phyloP scores from a whole-genome alignment of 2,113 vertebrate genomes.

The Petaurus breviceps region DNA sequence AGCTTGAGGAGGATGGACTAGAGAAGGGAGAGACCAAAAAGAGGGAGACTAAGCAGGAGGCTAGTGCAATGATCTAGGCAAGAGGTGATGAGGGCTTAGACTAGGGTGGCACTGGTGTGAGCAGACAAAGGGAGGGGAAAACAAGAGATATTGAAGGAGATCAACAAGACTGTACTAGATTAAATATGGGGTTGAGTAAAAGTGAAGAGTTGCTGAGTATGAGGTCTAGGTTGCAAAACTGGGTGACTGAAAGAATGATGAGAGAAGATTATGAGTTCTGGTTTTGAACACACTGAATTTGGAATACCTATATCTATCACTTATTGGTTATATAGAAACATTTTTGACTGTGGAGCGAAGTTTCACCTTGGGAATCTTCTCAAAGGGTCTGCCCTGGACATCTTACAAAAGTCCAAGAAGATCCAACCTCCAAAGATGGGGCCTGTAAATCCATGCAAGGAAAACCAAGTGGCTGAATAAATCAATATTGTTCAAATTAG shows the following conservation, averaged over 20 bases:
- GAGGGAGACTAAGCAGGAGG: background rate
- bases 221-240: background rate
- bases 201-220: background rate
- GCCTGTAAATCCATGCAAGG: background rate
- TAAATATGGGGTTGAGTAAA: background rate
- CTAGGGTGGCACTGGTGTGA: background rate
- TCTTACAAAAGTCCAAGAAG: background rate
- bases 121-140: background rate
- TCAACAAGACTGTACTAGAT: background rate
- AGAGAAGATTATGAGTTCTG: background rate
- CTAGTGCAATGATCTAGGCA: background rate
- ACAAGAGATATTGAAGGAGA: background rate
- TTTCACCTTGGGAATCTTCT: background rate
- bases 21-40: background rate
- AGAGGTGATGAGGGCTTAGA: background rate
- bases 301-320: background rate
- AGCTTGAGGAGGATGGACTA: background rate
- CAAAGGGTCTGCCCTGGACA: background rate
- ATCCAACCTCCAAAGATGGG: background rate
- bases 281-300: background rate
- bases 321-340: background rate
- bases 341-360: background rate
- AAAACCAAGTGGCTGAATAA: background rate
- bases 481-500: background rate
- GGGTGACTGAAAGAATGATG: background rate